phyloP scores from a whole-genome alignment of 2,113 vertebrate genomes.

The Rhagologus leucostigma region DNA sequence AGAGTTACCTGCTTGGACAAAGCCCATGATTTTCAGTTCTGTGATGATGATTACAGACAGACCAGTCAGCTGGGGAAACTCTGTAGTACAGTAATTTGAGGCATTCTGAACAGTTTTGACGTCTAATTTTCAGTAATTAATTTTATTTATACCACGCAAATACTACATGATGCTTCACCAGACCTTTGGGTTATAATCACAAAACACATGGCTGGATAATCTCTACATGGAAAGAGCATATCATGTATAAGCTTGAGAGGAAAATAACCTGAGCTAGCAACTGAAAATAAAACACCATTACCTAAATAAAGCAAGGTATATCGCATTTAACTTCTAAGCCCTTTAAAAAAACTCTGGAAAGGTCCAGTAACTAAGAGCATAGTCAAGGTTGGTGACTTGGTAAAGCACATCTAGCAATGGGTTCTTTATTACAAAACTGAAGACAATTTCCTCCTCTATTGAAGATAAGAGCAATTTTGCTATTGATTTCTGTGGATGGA shows the following conservation, averaged over 20 bases:
- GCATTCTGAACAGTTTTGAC: not conserved
- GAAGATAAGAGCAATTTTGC: not conserved
- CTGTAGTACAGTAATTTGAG: not conserved
- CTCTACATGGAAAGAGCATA: not conserved
- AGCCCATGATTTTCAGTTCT: not conserved
- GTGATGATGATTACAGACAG: not conserved
- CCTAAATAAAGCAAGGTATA: not conserved
- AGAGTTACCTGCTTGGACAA: not conserved
- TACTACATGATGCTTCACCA: not conserved
- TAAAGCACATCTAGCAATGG: not conserved
- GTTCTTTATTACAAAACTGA: not conserved
- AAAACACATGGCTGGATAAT: not conserved
- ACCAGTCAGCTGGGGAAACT: not conserved
- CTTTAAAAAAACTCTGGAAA: not conserved
- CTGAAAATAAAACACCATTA: not conserved
- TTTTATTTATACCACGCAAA: not conserved
- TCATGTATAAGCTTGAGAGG: not conserved
- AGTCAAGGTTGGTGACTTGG: not conserved
- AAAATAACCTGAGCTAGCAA: not conserved
- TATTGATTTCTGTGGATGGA: not conserved
- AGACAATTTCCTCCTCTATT: not conserved
- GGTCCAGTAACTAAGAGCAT: not conserved
- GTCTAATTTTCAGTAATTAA: not conserved
- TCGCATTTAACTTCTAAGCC: not conserved
- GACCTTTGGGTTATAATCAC: not conserved